Evolutionary conservation across 2,888 invertebrate genomes (phyloP).

Genomic region (Parochlus steinenii): DNA sequence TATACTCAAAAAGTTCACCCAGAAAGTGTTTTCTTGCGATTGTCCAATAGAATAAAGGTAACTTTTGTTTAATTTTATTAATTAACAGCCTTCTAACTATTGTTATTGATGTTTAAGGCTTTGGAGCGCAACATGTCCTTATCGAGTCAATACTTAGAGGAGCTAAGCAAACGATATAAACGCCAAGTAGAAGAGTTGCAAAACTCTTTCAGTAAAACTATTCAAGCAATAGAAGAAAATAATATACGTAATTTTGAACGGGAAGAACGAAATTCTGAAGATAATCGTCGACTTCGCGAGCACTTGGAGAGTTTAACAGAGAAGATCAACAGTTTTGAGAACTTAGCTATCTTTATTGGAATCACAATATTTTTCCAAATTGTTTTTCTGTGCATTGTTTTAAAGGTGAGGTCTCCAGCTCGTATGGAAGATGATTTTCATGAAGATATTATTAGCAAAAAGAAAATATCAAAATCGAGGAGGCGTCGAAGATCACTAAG

Average conservation of each 20-base stretch:
- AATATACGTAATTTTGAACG: constrained; percentile 49
- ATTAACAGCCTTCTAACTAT: constrained; percentile 13
- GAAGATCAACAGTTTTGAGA: constrained; percentile 1
- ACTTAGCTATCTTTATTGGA: constrained; percentile 4
- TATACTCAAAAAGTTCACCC: constrained; percentile 40
- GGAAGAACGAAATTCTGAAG: constrained; percentile 66
- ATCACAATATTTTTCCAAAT: constrained; percentile 5
- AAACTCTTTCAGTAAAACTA: constrained; percentile 61
- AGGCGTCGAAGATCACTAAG: too few relatives aligned
- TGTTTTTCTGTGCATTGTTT: constrained; percentile 7
- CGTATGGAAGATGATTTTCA: too few relatives aligned
- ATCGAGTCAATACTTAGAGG: constrained; percentile 91
- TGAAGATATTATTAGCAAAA: too few relatives aligned
- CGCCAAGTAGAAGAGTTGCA: constrained; percentile 95
- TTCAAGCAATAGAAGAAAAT: constrained; percentile 54
- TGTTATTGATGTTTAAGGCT: constrained; percentile 37
- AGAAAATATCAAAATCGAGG: too few relatives aligned
- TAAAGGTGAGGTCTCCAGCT: too few relatives aligned
- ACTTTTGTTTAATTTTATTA: constrained; percentile 13
- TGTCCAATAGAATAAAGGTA: constrained; percentile 91
- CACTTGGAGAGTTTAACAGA: constrained; percentile 42
- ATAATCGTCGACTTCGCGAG: constrained; percentile 47
- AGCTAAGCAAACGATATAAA: constrained; percentile 85
- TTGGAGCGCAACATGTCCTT: constrained; percentile 94
- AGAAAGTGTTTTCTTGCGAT: constrained; percentile 88